Conservation (phyloP, 2,797 vertebrate species). For the Brachyrhaphis roseni region DNA sequence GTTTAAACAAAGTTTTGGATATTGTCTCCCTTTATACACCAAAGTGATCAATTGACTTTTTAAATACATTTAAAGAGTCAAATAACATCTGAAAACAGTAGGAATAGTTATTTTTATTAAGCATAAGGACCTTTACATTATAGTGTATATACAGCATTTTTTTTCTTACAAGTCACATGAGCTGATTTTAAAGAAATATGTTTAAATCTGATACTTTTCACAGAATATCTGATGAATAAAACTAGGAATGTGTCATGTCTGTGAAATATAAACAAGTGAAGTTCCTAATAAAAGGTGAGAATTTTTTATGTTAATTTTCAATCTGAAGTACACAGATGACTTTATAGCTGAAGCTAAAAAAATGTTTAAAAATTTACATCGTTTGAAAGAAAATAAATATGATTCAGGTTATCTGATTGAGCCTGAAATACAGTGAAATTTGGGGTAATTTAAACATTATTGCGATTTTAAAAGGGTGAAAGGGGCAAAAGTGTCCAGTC, state of each 20-base stretch:
- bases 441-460: slow-evolving; percentile 7
- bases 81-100: slow-evolving; percentile 9
- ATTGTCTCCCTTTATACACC: background rate
- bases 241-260: background rate
- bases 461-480: slow-evolving; percentile 30
- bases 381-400: slow-evolving; percentile 54
- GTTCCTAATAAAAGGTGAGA: background rate
- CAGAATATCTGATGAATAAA: background rate
- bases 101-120: slow-evolving; percentile 49
- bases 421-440: background rate
- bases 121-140: slow-evolving; percentile 47
- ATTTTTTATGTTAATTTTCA: background rate
- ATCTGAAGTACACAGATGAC: slow-evolving; percentile 1
- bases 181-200: slow-evolving; percentile 3
- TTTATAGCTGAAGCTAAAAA: slow-evolving; percentile 21
- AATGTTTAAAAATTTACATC: slow-evolving; percentile 18
- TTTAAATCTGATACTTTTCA: background rate
- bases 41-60: background rate
- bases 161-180: slow-evolving; percentile 31
- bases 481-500: slow-evolving; percentile 11
- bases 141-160: slow-evolving; percentile 29
- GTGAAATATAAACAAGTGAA: background rate
- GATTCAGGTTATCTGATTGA: slow-evolving; percentile 30
- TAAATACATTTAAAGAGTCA: background rate
- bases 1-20: background rate